A percentile compares a stretch with the other conserved stretches of the same genome.
These are phyloP conservation scores for Lacanobia wlatinum DNA, from an alignment of 2,888 invertebrate species.

Conservation along the genomic window DNA sequence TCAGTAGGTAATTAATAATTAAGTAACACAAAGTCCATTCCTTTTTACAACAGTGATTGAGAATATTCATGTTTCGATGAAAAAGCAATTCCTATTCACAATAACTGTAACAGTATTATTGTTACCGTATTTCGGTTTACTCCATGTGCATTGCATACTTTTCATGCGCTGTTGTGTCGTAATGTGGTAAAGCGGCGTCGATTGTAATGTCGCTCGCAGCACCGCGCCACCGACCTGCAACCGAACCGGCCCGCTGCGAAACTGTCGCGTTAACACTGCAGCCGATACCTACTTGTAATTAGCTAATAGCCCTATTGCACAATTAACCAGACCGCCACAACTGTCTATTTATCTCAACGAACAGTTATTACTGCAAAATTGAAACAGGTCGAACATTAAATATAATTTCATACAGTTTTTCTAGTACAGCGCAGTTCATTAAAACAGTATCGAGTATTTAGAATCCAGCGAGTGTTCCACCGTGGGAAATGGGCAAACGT, in stretches of 20 bases:
- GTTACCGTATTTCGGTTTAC: slow-evolving; percentile 38
- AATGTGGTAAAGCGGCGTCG: slow-evolving; percentile 29
- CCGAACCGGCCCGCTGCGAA: slow-evolving; percentile 43
- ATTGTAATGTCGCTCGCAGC: slow-evolving; percentile 44
- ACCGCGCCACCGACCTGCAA: slow-evolving; percentile 17
- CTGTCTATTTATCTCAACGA: slow-evolving; percentile 63
- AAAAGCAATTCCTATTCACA: slow-evolving; percentile 32
- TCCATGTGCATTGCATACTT: slow-evolving; percentile 51
- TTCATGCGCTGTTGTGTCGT: slow-evolving; percentile 45
- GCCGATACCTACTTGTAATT: slow-evolving; percentile 70
- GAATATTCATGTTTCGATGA: slow-evolving; percentile 2
- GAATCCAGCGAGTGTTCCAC: slow-evolving; percentile 33
- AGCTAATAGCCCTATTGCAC: slow-evolving; percentile 76
- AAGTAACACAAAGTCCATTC: slow-evolving; percentile 2
- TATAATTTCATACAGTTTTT: slow-evolving; percentile 68
- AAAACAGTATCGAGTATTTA: slow-evolving; percentile 53
- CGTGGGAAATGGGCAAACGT: slow-evolving; percentile 58
- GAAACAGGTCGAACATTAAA: slow-evolving; percentile 70
- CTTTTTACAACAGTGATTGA: slow-evolving; percentile 19
- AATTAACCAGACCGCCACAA: slow-evolving; percentile 66
- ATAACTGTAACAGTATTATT: slow-evolving; percentile 40
- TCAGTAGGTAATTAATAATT: slow-evolving; percentile 1
- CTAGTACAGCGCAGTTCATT: slow-evolving; percentile 54
- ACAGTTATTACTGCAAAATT: slow-evolving; percentile 63
- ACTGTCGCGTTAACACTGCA: slow-evolving; percentile 56